Conservation (phyloP, 2,888 invertebrate genomes). For the Torymus texanus region DNA sequence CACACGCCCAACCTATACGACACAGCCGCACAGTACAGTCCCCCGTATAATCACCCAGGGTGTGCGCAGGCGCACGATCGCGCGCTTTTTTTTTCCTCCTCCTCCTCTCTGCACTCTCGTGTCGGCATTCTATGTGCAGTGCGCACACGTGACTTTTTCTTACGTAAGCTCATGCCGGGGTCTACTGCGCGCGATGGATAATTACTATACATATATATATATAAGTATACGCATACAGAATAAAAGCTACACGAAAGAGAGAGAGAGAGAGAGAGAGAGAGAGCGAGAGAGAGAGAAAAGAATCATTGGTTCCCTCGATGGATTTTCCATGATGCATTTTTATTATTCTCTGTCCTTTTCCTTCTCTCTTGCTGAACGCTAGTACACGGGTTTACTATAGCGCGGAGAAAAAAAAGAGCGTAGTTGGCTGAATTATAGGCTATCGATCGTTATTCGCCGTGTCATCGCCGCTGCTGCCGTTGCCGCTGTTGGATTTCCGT, state of each 20-base stretch:
- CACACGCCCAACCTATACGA: no score
- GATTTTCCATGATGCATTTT: conserved; percentile 54
- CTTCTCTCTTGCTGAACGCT: no score
- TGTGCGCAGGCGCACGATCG: background rate
- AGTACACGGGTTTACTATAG: background rate
- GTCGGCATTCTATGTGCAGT: background rate
- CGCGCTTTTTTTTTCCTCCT: background rate
- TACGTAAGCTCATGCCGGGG: conserved; percentile 22
- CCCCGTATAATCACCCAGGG: no score
- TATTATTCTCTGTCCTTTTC: conserved; percentile 3
- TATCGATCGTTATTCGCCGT: conserved; percentile 2
- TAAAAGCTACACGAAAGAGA: background rate
- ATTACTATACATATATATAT: background rate
- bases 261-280: background rate
- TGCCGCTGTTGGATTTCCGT: background rate
- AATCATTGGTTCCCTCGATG: conserved; percentile 10
- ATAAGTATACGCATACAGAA: background rate
- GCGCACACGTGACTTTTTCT: conserved; percentile 20
- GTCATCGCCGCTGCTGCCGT: background rate
- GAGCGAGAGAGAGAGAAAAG: background rate
- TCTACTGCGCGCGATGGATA: conserved; percentile 1
- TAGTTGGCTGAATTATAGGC: conserved; percentile 23
- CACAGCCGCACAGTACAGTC: no score
- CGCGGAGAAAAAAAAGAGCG: conserved; percentile 8
- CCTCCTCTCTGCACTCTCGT: background rate